phyloP scores from a whole-genome alignment of 2,113 vertebrate genomes.

The Lepus europaeus region DNA sequence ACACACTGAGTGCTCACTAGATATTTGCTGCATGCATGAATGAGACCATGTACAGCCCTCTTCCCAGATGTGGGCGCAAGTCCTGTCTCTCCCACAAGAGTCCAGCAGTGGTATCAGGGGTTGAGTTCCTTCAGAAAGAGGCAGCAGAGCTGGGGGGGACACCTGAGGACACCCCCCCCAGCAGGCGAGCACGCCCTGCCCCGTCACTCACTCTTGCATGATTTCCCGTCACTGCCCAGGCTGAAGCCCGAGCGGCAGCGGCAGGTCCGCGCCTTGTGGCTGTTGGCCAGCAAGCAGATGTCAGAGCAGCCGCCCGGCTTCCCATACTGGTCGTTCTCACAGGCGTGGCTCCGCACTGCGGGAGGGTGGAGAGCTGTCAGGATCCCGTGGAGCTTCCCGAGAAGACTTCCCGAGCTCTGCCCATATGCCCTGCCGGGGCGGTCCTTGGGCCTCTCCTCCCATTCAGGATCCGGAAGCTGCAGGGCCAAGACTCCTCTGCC shows the following conservation, averaged over 20 bases:
- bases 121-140: neutral
- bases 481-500: neutral
- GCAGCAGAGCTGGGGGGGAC: neutral
- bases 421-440: neutral
- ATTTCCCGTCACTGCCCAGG: constrained; percentile 96
- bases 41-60: neutral
- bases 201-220: constrained; percentile 95
- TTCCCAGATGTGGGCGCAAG: neutral
- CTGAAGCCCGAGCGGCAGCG: constrained; percentile 97
- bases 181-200: accelerated
- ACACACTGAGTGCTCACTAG: neutral
- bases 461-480: neutral
- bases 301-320: constrained; percentile 97
- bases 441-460: neutral
- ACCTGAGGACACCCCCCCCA: neutral
- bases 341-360: constrained; percentile 95
- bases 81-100: neutral
- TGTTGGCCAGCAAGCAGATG: constrained; percentile 97
- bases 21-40: neutral
- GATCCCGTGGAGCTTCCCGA: neutral
- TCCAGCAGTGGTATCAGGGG: neutral
- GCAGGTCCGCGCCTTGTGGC: constrained; percentile 96
- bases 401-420: neutral
- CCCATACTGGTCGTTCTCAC: constrained; percentile 93
- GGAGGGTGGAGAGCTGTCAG: constrained; percentile 38